phyloP scores from a whole-genome alignment of 2,888 invertebrate genomes.

The Sarcophaga variegata region DNA sequence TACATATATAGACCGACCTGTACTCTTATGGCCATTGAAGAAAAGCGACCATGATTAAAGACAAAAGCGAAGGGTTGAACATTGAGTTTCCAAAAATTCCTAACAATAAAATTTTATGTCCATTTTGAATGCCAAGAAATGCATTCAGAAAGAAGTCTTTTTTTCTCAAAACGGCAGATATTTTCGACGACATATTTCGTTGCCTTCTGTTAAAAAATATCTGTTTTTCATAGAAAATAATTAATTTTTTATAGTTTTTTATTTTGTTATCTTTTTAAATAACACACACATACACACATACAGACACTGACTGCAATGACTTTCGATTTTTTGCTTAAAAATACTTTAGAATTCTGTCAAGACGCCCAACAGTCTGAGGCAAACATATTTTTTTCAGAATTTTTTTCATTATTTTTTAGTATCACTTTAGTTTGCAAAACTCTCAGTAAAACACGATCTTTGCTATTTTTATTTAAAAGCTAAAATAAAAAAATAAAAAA shows the following conservation, averaged over 20 bases:
- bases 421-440: constrained; percentile 54
- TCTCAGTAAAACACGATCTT: constrained; percentile 17
- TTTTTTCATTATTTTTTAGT: constrained; percentile 22
- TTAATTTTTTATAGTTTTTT: neutral
- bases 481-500: constrained; percentile 15
- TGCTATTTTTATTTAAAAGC: constrained; percentile 40
- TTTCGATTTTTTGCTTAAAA: constrained; percentile 19
- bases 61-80: too few species aligned
- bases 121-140: too few species aligned
- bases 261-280: constrained; percentile 2
- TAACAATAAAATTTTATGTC: too few species aligned
- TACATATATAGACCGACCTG: too few species aligned
- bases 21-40: too few species aligned
- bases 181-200: neutral
- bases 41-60: too few species aligned
- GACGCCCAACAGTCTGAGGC: constrained; percentile 66
- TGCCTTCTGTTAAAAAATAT: neutral
- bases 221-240: neutral
- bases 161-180: too few species aligned
- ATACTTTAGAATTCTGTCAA: constrained; percentile 7
- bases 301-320: neutral
- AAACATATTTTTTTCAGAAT: constrained; percentile 25
- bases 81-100: too few species aligned
- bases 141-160: too few species aligned
- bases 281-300: neutral